Conservation (phyloP, 2,888 invertebrate species). For the Sclerodermus sp. region DNA sequence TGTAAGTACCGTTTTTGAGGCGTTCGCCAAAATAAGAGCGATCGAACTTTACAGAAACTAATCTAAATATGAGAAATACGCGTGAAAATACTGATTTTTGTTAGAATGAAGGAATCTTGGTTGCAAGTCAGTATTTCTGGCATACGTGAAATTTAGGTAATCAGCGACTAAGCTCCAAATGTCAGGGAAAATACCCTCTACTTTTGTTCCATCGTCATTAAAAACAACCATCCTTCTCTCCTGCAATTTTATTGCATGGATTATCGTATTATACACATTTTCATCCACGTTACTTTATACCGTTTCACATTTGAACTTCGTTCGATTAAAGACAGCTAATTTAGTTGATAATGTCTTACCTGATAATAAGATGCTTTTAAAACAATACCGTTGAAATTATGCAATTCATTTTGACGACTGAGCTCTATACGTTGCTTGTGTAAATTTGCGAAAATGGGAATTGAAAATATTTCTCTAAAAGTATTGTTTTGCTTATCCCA, state of each 20-base stretch:
- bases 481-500: background rate
- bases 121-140: too few species aligned
- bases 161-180: conserved; percentile 28
- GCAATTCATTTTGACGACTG: background rate
- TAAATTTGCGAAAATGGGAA: background rate
- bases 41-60: conserved; percentile 8
- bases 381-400: background rate
- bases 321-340: too few species aligned
- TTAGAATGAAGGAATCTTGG: too few species aligned
- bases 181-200: conserved; percentile 30
- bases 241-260: conserved; percentile 12
- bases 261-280: background rate
- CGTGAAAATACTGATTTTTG: too few species aligned
- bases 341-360: too few species aligned
- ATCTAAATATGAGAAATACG: conserved; percentile 4
- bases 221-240: conserved; percentile 17
- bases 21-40: background rate
- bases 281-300: background rate
- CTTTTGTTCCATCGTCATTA: conserved; percentile 26
- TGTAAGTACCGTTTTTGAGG: background rate
- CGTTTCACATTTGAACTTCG: background rate
- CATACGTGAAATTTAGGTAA: conserved; percentile 37
- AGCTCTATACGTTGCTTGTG: background rate
- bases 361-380: background rate
- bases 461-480: background rate